Conservation (phyloP, 2,113 vertebrate genomes). For the Polypterus senegalus region DNA sequence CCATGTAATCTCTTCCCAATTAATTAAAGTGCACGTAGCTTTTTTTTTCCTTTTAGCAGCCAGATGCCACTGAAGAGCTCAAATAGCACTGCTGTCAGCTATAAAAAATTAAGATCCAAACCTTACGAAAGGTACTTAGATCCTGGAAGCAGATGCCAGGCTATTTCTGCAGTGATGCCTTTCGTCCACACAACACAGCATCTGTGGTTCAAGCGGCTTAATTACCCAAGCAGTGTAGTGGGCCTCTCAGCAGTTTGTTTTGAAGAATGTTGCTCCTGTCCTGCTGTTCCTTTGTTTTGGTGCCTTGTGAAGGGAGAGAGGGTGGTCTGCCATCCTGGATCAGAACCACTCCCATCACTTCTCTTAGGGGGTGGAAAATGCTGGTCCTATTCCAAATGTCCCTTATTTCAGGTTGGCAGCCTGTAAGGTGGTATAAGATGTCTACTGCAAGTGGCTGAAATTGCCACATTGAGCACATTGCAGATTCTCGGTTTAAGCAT, state of each 20-base stretch:
- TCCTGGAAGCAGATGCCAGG: constrained; percentile 82
- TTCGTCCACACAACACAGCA: constrained; percentile 66
- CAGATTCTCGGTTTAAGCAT: no score
- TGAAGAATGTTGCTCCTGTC: neutral
- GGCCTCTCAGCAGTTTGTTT: constrained; percentile 55
- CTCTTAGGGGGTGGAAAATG: no score
- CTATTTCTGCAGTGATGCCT: constrained; percentile 57
- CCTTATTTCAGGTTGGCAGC: no score
- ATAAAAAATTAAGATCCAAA: constrained; percentile 95
- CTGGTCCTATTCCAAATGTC: no score
- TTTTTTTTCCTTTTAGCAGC: constrained; percentile 39
- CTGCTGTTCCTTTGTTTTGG: no score
- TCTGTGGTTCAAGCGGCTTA: constrained; percentile 70
- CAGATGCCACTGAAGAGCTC: constrained; percentile 93
- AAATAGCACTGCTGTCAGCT: constrained; percentile 89
- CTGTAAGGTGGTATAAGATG: no score
- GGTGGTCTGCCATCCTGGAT: no score
- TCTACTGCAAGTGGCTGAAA: no score
- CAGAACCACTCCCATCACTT: no score
- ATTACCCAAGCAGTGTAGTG: constrained; percentile 63
- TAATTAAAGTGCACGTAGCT: constrained; percentile 92
- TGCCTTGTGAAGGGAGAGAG: no score
- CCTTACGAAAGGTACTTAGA: constrained; percentile 80
- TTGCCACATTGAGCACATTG: no score
- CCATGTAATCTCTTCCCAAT: constrained; percentile 99